phyloP scores from a whole-genome alignment of 1,140 invertebrate genomes.

The Rhopalosiphum maidis region DNA sequence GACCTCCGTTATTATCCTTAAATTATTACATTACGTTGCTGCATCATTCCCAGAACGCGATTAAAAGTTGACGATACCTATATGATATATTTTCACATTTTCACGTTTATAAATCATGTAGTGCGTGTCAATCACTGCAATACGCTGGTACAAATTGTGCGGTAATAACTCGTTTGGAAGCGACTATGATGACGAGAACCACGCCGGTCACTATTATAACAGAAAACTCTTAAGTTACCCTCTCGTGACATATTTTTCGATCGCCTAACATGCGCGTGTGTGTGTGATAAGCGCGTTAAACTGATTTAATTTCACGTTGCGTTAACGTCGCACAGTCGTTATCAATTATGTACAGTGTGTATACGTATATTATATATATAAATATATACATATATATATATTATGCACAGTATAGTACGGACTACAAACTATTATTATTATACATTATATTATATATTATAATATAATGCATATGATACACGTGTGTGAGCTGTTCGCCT shows the following conservation, averaged over 20 bases:
- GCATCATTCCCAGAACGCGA: neutral
- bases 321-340: constrained; percentile 37
- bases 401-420: neutral
- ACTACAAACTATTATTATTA: neutral
- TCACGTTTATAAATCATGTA: neutral
- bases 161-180: neutral
- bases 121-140: neutral
- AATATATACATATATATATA: neutral
- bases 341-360: constrained; percentile 40
- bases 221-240: neutral
- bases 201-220: neutral
- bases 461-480: neutral
- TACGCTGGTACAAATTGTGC: neutral
- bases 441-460: neutral
- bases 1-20: constrained; percentile 22
- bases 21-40: neutral
- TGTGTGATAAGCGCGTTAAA: constrained; percentile 32
- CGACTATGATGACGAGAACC: neutral
- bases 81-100: constrained; percentile 6
- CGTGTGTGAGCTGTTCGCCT: neutral
- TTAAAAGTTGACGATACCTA: neutral
- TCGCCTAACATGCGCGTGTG: neutral
- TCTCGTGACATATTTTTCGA: neutral
- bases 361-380: neutral
- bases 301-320: constrained; percentile 55